Evolutionary conservation across 2,888 invertebrate species (phyloP).

Genomic region (Bombylius major): DNA sequence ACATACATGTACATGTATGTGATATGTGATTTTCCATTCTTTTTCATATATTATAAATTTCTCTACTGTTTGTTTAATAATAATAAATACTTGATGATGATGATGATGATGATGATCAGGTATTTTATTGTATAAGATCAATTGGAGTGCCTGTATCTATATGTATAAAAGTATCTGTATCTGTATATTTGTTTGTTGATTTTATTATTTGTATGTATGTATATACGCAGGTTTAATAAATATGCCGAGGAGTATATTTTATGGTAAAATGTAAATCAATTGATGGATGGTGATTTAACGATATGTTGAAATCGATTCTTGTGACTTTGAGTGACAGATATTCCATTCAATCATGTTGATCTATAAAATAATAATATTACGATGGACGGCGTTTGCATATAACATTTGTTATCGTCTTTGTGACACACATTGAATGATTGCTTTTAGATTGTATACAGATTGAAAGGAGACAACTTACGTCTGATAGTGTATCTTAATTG

Average conservation of each 20-base stretch:
- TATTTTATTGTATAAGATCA: too few species aligned
- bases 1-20: too few species aligned
- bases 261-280: constrained; percentile 11
- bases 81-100: too few species aligned
- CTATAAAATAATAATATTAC: constrained; percentile 15
- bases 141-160: too few species aligned
- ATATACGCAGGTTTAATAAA: neutral
- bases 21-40: too few species aligned
- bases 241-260: constrained; percentile 6
- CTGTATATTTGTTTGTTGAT: too few species aligned
- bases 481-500: constrained; percentile 13
- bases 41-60: too few species aligned
- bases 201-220: too few species aligned
- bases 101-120: too few species aligned
- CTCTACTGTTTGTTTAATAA: too few species aligned
- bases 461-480: constrained; percentile 6
- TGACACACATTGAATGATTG: constrained; percentile 9
- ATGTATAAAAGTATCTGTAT: too few species aligned
- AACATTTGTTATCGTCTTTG: constrained; percentile 18
- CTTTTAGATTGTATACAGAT: neutral
- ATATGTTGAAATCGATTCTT: constrained; percentile 30
- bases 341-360: constrained; percentile 11
- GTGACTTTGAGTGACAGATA: constrained; percentile 18
- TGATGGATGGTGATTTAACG: constrained; percentile 36
- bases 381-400: constrained; percentile 17